phyloP scores from a whole-genome alignment of 1,140 invertebrate genomes.

The Ridgeia piscesae region DNA sequence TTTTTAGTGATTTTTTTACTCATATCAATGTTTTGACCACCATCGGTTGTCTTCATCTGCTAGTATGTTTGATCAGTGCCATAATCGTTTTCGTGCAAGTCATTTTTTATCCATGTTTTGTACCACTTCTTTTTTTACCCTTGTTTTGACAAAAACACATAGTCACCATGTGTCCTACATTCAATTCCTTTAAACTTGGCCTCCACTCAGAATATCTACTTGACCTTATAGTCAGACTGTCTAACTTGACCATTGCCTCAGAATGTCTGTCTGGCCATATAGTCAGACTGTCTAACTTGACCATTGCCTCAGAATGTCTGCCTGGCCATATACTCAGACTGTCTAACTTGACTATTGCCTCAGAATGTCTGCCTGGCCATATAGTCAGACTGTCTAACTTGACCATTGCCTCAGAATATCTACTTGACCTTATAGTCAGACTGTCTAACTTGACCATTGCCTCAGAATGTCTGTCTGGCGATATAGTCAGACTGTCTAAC shows the following conservation, averaged over 20 bases:
- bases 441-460: background rate
- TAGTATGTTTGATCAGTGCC: too few species aligned
- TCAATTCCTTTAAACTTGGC: background rate
- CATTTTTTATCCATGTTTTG: too few species aligned
- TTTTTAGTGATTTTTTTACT: too few species aligned
- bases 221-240: background rate
- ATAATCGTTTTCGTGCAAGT: too few species aligned
- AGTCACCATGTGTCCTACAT: too few species aligned
- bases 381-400: background rate
- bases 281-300: background rate
- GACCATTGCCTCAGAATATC: background rate
- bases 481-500: background rate
- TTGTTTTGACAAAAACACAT: too few species aligned
- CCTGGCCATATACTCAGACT: background rate
- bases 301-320: background rate
- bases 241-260: background rate
- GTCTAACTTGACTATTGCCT: background rate
- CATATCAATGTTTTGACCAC: too few species aligned
- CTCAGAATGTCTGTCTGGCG: background rate
- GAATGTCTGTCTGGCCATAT: background rate
- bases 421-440: background rate
- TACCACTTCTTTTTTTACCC: too few species aligned
- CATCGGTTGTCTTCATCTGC: too few species aligned
- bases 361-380: background rate
- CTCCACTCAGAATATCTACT: background rate